Base-by-base conservation (phyloP, 1,140 invertebrate species). In the Drosophila punjabiensis region DNA sequence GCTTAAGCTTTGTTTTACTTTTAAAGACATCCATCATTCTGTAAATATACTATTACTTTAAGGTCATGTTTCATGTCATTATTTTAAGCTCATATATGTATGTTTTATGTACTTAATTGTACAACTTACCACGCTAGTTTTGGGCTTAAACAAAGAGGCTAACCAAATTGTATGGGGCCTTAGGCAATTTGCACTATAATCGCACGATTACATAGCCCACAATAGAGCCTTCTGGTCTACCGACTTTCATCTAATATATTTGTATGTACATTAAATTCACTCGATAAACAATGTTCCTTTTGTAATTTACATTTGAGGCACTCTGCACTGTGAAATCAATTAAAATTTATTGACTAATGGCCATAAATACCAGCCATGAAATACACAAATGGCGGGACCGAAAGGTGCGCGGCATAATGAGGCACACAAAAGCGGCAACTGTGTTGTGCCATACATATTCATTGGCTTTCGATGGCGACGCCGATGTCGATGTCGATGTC, bases 301-400 rank as follows among this genome's bases (percentile, higher is more conserved):
- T 62, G 66, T 62, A 53, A 58, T 60, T 61, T 39, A 37, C 45
- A 65, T 58, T 39, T n/a, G 14, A 24, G 35, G 50, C 74, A 70
- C 24, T 53, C 28, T 43, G 43, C 59, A 35, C 45, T 79, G 59
- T 39, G 28, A 79, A 70, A 79, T 79, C 77, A 79, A 79, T 79
- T 79, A 79, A 64, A 79, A 79, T 79, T 58, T 71, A 79, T 79
- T 79, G 76, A 60, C 59, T 79, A 79, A 78, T 78, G 63, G 48
- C 63, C 64, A 64, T 43, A 79, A 79, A 79, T 45, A 79, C 59
- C 56, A 11, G 62, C 37, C 55, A 45, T 47, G 59, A 35, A 78
- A 37, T 43, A 43, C 45, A 63, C 35, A 58, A 69, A 58, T 20
- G 39, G 16, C 37, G 11, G 18, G 28, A 13, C 20, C 47, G 45